Percentiles rank a stretch among this genome's conserved stretches.
Conservation (phyloP, 23 tunicate species). For the Trididemnum miniatum region DNA sequence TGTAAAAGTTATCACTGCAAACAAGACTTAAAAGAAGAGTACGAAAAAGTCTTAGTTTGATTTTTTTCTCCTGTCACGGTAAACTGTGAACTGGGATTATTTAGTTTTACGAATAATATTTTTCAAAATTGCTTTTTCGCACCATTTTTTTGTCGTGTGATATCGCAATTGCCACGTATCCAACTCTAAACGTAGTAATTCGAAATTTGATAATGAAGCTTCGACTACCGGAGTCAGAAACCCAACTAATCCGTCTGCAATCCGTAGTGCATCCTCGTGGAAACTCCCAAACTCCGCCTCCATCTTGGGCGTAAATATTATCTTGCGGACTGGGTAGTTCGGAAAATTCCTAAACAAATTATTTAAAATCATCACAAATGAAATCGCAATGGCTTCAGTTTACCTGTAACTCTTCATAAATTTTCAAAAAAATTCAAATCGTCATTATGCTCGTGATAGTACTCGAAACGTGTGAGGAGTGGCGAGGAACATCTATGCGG, state of each 20-base stretch:
- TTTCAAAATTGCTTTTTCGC: no score
- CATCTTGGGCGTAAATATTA: background rate
- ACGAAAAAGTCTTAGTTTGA: no score
- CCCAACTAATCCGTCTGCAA: conserved; percentile 4
- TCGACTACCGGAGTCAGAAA: background rate
- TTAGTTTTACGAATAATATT: no score
- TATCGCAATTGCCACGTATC: background rate
- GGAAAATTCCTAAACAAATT: background rate
- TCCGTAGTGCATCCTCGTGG: background rate
- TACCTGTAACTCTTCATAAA: background rate
- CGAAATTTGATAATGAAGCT: background rate
- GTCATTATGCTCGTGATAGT: background rate
- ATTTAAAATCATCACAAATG: background rate
- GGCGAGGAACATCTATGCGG: background rate
- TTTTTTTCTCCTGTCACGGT: no score
- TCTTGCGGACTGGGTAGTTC: background rate
- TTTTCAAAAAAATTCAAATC: background rate
- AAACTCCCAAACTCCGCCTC: conserved; percentile 18
- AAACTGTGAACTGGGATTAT: no score
- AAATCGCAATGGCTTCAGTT: background rate
- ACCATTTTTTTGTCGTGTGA: background rate
- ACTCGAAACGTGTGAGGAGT: background rate
- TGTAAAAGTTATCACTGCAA: no score
- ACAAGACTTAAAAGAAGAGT: no score
- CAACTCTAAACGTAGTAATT: background rate